Conservation (phyloP, 2,113 vertebrate genomes). For the Hippopotamus amphibius region DNA sequence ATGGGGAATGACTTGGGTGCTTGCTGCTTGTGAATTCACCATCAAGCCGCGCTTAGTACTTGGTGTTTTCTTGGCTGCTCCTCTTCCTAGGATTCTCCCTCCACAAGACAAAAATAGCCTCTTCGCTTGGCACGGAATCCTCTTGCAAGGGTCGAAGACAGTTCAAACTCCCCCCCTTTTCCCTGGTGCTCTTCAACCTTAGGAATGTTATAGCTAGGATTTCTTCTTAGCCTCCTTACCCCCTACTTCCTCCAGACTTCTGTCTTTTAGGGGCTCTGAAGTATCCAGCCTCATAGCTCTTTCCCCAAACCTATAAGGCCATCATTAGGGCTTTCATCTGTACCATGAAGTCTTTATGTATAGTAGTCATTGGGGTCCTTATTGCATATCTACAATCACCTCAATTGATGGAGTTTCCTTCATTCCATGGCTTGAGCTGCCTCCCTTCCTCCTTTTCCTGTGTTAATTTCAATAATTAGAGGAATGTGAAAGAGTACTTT, state of each 20-base stretch:
- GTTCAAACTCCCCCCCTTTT: background rate
- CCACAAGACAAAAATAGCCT: background rate
- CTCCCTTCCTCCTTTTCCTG: background rate
- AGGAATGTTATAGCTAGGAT: background rate
- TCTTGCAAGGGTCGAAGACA: background rate
- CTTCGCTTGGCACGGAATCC: background rate
- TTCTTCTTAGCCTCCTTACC: background rate
- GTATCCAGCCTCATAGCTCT: background rate
- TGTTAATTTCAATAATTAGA: slow-evolving; percentile 21
- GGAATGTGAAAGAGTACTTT: slow-evolving; percentile 18
- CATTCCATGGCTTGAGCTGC: background rate
- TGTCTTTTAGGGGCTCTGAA: slow-evolving; percentile 26
- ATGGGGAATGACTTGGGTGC: background rate
- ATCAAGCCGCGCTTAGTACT: background rate
- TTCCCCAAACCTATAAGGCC: background rate
- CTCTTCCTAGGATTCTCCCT: slow-evolving; percentile 3
- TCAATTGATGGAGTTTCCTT: background rate
- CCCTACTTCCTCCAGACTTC: background rate
- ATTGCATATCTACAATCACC: background rate
- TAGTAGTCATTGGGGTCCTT: background rate
- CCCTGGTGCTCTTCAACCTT: background rate
- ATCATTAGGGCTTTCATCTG: background rate
- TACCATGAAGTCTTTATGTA: background rate
- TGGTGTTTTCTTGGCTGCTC: background rate
- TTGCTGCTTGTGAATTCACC: slow-evolving; percentile 29